Percentiles rank a stretch among this genome's conserved stretches.
Evolutionary conservation across 1,140 invertebrate genomes (phyloP).

Genomic region (Chrysoperla carnea): DNA sequence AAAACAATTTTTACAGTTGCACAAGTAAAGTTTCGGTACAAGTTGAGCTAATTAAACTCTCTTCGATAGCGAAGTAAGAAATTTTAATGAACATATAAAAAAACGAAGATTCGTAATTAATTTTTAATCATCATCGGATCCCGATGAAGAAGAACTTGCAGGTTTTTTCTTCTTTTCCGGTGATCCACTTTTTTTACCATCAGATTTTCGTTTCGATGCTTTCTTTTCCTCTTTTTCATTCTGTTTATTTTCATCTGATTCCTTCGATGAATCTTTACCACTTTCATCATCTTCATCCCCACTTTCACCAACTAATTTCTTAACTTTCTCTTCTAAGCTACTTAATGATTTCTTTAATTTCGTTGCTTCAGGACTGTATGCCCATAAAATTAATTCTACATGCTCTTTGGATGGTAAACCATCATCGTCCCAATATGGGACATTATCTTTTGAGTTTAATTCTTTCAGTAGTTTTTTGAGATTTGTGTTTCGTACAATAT

Average conservation of each 20-base stretch:
- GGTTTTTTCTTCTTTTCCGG: too few species aligned
- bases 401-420: conserved; percentile 39
- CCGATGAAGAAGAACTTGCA: too few species aligned
- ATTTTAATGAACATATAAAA: too few species aligned
- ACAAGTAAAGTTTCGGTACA: too few species aligned
- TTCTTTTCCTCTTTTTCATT: conserved; percentile 11
- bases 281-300: conserved; percentile 4
- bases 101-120: too few species aligned
- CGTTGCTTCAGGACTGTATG: conserved; percentile 37
- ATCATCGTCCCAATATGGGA: conserved; percentile 34
- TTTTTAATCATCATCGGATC: too few species aligned
- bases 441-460: conserved; percentile 22
- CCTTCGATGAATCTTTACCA: conserved; percentile 3
- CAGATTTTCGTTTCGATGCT: conserved; percentile 8
- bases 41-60: too few species aligned
- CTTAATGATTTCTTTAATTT: conserved; percentile 24
- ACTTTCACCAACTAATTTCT: conserved; percentile 6
- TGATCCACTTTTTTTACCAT: neutral
- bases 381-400: conserved; percentile 39
- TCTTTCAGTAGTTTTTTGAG: conserved; percentile 33
- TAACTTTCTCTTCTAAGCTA: conserved; percentile 17
- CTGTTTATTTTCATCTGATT: conserved; percentile 2
- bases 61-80: too few species aligned
- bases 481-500: conserved; percentile 38
- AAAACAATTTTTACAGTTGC: too few species aligned